phyloP scores from a whole-genome alignment of 2,797 vertebrate species.

The Periparus ater region DNA sequence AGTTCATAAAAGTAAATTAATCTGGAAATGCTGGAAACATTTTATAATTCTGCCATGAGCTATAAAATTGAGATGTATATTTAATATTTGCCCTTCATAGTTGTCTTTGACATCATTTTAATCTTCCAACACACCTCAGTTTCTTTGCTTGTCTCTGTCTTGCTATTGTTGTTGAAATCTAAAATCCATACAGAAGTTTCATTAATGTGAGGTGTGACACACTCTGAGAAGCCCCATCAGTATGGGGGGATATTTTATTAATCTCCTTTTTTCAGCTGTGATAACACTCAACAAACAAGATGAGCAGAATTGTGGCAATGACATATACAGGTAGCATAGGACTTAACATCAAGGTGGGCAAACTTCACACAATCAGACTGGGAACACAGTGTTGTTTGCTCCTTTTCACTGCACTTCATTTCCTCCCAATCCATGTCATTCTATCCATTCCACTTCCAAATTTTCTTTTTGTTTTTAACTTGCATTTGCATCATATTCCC shows the following conservation, averaged over 20 bases:
- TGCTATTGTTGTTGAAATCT: not conserved
- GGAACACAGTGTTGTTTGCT: not conserved
- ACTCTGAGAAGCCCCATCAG: not conserved
- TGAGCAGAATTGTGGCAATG: constrained; percentile 17
- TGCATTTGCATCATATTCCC: not conserved
- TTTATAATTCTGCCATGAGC: not conserved
- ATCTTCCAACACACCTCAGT: not conserved
- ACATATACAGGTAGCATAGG: not conserved
- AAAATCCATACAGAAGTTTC: constrained; percentile 1
- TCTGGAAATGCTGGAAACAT: not conserved
- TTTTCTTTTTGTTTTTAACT: not conserved
- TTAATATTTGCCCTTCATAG: not conserved
- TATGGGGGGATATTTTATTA: not conserved
- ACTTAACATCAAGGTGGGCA: not conserved
- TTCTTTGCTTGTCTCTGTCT: not conserved
- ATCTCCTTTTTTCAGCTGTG: not conserved
- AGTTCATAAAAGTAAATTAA: not conserved
- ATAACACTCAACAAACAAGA: constrained; percentile 33
- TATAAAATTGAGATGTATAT: not conserved
- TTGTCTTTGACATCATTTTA: not conserved
- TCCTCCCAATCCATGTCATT: not conserved
- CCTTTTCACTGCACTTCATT: not conserved
- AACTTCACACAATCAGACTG: constrained; percentile 14
- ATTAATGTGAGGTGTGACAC: not conserved
- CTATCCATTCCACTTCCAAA: not conserved